Evolutionary conservation across 2,113 vertebrate species (phyloP), one percentile per base, ranked within the genome.

Genomic region (Microcebus murinus): DNA sequence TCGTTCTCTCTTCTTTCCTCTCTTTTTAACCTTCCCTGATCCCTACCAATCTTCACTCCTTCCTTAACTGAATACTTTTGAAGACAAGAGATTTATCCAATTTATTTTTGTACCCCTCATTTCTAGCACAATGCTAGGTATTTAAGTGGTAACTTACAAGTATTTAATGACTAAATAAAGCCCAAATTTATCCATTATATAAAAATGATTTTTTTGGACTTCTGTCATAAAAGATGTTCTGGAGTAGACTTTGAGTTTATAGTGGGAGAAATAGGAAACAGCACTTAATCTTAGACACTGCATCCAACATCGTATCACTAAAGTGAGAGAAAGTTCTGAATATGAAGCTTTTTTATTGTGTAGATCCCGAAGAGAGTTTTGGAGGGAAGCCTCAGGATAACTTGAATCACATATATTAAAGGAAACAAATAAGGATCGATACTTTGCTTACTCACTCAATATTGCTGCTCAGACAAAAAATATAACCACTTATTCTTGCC

Each of bases 371-470:
- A 29, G 50, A 96, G 67, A 39, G 52, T 90, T 90, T 87, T 61
- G 50, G 57, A 86, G 34, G 48, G 63, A 90, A 42, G 55, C 25
- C 29, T 71, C 4, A 20, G 36, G 45, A 21, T 80, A 90, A 25
- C 27, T 36, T 76, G 65, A 71, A 42, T 65, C 91, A 59, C 61
- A 57, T 68, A 27, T 48, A 73, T 67, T 93, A 85, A 92, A 85
- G 82, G 81, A 96, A 14, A 15, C 31, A 92, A 81, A 25, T 48
- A n/a, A 89, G 11, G 63, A 80, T 92, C 70, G 36, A 74, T 86
- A 86, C 6, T 94, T 95, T 84, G 52, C 76, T 94, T 77, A 59
- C 48, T 87, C 91, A 52, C n/a, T 87, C 94, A 52, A 1, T 87
- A 77, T 70, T 82, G 48, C 81, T 93, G 34, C 39, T 8, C 13